These are phyloP conservation scores for Pararge aegeria DNA, from an alignment of 1,140 invertebrate species.

Conservation along the genomic window DNA sequence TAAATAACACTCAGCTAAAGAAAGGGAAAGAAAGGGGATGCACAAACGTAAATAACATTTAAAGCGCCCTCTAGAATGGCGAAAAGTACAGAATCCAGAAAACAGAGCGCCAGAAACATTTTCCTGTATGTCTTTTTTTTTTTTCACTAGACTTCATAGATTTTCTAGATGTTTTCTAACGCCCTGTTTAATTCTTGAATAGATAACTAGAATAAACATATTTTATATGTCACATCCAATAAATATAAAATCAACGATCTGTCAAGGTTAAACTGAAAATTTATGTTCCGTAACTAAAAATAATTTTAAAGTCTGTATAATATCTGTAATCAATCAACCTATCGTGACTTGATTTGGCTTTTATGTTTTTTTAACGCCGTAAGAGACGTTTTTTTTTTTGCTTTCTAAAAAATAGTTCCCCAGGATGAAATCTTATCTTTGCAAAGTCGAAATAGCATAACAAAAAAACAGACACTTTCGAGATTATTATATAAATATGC, in stretches of 20 bases:
- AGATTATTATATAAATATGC: no score
- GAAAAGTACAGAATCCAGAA: conserved; percentile 15
- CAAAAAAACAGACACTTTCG: no score
- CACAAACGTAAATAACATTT: conserved; percentile 22
- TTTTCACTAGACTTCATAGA: no score
- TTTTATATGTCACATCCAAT: conserved; percentile 11
- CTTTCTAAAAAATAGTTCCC: no score
- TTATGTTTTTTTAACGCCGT: no score
- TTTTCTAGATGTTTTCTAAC: conserved; percentile 9
- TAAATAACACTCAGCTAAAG: conserved; percentile 20
- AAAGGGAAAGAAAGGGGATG: conserved; percentile 27
- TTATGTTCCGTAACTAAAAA: neutral
- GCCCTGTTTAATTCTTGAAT: conserved; percentile 17
- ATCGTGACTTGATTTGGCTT: no score
- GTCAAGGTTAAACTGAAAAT: conserved; percentile 12
- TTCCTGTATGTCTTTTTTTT: neutral
- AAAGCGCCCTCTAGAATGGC: conserved; percentile 29
- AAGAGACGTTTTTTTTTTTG: no score
- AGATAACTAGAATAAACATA: conserved; percentile 13
- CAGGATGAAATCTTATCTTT: no score
- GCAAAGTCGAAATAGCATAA: no score
- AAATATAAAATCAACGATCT: conserved; percentile 8
- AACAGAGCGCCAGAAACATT: conserved; percentile 21
- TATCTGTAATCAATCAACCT: no score
- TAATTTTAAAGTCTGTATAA: neutral